These are phyloP conservation scores for Probosciger aterrimus DNA, from an alignment of 2,113 vertebrate genomes.

Conservation along the genomic window DNA sequence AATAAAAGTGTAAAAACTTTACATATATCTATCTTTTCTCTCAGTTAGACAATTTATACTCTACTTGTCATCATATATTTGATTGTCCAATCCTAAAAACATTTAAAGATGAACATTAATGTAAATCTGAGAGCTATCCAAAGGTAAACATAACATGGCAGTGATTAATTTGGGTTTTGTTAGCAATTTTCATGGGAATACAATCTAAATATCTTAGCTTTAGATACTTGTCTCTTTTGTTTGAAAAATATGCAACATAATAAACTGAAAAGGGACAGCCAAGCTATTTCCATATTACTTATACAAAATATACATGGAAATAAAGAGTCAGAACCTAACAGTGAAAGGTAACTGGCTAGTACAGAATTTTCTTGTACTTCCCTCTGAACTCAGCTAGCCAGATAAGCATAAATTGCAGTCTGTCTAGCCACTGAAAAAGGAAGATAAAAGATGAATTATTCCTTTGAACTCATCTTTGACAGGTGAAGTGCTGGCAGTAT, in stretches of 20 bases:
- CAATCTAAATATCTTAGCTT: neutral
- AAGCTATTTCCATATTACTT: neutral
- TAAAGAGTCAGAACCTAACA: neutral
- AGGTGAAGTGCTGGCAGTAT: neutral
- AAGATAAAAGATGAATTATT: conserved; percentile 29
- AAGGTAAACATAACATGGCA: neutral
- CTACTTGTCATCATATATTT: neutral
- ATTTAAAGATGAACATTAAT: neutral
- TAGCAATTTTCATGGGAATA: neutral
- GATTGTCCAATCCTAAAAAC: neutral
- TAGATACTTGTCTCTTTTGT: neutral
- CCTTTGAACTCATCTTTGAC: conserved; percentile 28
- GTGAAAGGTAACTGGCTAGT: neutral
- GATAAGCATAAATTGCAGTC: conserved; percentile 1
- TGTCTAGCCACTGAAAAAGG: neutral
- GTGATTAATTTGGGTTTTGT: neutral
- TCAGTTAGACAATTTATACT: neutral
- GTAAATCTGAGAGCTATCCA: neutral
- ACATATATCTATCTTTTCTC: neutral
- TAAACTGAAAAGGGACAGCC: neutral
- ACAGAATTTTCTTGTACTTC: neutral
- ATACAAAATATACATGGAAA: neutral
- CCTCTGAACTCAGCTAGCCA: neutral
- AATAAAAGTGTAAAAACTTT: neutral
- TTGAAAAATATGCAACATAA: neutral